Evolutionary conservation across 2,113 vertebrate genomes (phyloP).

Genomic region (Hyperoodon ampullatus): DNA sequence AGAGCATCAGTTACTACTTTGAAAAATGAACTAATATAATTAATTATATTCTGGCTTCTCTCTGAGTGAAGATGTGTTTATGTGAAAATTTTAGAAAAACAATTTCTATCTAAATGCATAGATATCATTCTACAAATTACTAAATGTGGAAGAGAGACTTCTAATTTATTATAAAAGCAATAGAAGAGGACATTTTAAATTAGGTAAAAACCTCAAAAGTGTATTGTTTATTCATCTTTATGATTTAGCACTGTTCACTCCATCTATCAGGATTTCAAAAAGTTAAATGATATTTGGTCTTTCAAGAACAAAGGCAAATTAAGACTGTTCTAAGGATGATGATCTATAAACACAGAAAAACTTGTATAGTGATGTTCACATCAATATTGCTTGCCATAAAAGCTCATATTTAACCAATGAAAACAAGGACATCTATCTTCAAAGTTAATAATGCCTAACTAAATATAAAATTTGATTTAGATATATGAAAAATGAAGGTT

Average conservation of each 20-base stretch:
- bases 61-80: constrained; percentile 8
- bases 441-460: constrained; percentile 52
- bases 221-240: constrained; percentile 32
- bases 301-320: constrained; percentile 61
- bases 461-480: background rate
- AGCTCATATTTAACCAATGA: constrained; percentile 57
- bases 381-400: background rate
- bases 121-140: constrained; percentile 40
- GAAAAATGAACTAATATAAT: constrained; percentile 29
- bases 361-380: constrained; percentile 1
- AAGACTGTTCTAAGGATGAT: constrained; percentile 34
- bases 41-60: background rate
- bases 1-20: background rate
- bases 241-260: constrained; percentile 37
- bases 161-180: constrained; percentile 47
- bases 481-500: constrained; percentile 54
- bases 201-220: constrained; percentile 61
- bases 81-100: constrained; percentile 41
- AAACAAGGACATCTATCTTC: constrained; percentile 50
- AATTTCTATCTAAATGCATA: background rate
- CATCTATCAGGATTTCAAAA: constrained; percentile 59
- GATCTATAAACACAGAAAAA: constrained; percentile 19
- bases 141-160: constrained; percentile 48
- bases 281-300: constrained; percentile 49
- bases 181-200: constrained; percentile 23